A percentile compares a stretch with the other conserved stretches of the same genome.
Conservation (phyloP, 2,888 invertebrate species). For the Drosophila robusta region DNA sequence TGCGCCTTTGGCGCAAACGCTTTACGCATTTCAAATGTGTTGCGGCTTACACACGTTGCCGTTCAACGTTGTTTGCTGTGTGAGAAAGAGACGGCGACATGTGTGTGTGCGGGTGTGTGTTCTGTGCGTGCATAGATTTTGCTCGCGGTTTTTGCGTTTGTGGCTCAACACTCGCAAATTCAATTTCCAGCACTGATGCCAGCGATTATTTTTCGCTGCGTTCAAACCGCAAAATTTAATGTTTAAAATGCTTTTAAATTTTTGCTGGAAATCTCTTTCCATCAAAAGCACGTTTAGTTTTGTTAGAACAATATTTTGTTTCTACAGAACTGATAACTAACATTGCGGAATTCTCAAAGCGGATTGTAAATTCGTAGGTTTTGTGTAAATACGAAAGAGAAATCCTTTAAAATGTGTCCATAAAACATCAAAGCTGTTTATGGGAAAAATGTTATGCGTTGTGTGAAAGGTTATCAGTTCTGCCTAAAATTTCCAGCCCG, state of each 20-base stretch:
- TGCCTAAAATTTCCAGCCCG: too few relatives aligned
- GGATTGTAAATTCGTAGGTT: too few relatives aligned
- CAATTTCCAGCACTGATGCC: slow-evolving; percentile 65
- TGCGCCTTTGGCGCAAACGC: slow-evolving; percentile 40
- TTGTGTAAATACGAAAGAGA: too few relatives aligned
- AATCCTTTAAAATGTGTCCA: too few relatives aligned
- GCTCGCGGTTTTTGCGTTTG: slow-evolving; percentile 69
- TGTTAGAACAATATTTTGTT: slow-evolving; percentile 1
- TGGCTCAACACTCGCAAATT: slow-evolving; percentile 66
- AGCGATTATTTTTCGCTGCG: slow-evolving; percentile 53
- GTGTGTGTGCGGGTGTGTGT: not conserved
- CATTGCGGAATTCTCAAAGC: too few relatives aligned
- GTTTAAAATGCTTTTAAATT: slow-evolving; percentile 36
- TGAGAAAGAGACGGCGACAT: slow-evolving; percentile 14
- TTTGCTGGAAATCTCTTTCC: not conserved
- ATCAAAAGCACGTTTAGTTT: slow-evolving; percentile 1
- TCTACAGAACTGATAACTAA: not conserved
- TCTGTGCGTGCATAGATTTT: slow-evolving; percentile 60
- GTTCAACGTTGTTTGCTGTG: slow-evolving; percentile 22
- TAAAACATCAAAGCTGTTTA: too few relatives aligned
- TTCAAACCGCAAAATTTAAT: slow-evolving; percentile 64
- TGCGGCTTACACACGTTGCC: slow-evolving; percentile 54
- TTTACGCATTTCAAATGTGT: slow-evolving; percentile 70
- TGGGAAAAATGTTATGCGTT: too few relatives aligned
- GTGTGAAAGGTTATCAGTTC: too few relatives aligned